Conservation (phyloP, 2,797 vertebrate species). For the Toxotes lorentzi region DNA sequence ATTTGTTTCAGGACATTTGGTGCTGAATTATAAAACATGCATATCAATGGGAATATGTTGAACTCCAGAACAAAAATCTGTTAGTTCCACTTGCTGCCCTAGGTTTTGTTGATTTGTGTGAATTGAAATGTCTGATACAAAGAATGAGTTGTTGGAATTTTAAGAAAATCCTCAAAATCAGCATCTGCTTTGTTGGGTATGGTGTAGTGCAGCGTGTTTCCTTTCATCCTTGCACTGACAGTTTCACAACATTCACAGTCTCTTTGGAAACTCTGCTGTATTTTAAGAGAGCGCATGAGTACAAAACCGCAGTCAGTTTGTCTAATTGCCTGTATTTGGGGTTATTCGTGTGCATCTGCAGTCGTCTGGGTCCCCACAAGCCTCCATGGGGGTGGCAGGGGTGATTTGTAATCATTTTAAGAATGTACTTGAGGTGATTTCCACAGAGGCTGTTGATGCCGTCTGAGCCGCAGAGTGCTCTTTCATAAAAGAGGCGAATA, state of each 20-base stretch:
- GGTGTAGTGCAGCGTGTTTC: conserved; percentile 3
- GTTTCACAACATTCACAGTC: conserved; percentile 21
- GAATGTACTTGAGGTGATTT: conserved; percentile 78
- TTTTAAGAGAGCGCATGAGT: background rate
- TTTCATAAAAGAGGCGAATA: conserved; percentile 69
- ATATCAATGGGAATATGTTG: conserved; percentile 30
- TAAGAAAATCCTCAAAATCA: conserved; percentile 1
- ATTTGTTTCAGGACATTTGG: conserved; percentile 71
- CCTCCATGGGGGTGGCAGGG: conserved; percentile 43
- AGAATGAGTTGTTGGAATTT: background rate
- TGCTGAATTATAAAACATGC: conserved; percentile 28
- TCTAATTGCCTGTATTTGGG: conserved; percentile 9
- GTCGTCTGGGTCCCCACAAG: background rate
- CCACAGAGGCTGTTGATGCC: conserved; percentile 53
- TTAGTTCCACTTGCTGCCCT: conserved; percentile 18
- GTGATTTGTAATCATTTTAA: conserved; percentile 77
- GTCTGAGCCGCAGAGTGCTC: conserved; percentile 59
- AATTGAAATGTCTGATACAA: conserved; percentile 23
- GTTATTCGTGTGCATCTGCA: conserved; percentile 24
- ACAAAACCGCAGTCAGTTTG: conserved; percentile 2
- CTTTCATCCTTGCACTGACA: conserved; percentile 7
- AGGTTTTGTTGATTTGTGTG: conserved; percentile 10
- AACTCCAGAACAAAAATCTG: conserved; percentile 29
- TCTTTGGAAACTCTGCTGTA: conserved; percentile 5
- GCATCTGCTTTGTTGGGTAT: background rate